Percentiles rank a stretch among this genome's conserved stretches.
phyloP scores from a whole-genome alignment of 2,888 invertebrate genomes.

The Clepsis dumicolana region DNA sequence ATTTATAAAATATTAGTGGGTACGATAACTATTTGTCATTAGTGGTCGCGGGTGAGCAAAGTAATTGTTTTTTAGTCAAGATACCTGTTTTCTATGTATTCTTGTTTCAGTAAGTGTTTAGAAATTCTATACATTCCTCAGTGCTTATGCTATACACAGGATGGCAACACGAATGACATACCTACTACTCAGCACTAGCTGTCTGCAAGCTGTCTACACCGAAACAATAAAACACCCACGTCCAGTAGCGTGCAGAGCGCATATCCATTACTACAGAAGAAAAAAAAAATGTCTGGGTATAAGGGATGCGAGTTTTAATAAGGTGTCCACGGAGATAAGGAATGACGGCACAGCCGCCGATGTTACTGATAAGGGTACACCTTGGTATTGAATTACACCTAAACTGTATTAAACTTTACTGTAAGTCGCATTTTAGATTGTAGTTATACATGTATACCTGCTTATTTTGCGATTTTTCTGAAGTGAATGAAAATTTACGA shows the following conservation, averaged over 20 bases:
- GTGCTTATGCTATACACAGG: not conserved
- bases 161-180: not conserved
- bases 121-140: too few relatives aligned
- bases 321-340: constrained; percentile 33
- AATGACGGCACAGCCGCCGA: constrained; percentile 22
- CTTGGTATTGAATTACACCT: not conserved
- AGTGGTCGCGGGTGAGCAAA: too few relatives aligned
- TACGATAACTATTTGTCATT: too few relatives aligned
- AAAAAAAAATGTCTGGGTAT: constrained; percentile 26
- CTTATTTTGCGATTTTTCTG: too few relatives aligned
- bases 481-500: too few relatives aligned
- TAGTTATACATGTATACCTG: too few relatives aligned
- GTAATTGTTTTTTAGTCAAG: too few relatives aligned
- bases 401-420: not conserved
- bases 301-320: constrained; percentile 26
- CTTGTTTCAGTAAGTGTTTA: too few relatives aligned
- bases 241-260: constrained; percentile 30
- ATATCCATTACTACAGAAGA: constrained; percentile 6
- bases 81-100: too few relatives aligned
- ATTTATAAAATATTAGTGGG: too few relatives aligned
- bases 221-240: constrained; percentile 28
- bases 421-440: not conserved
- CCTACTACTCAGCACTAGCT: not conserved
- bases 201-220: constrained; percentile 2
- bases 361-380: constrained; percentile 5